Evolutionary conservation across 2,797 vertebrate species (phyloP).

Genomic region (Arctocebus calabarensis): DNA sequence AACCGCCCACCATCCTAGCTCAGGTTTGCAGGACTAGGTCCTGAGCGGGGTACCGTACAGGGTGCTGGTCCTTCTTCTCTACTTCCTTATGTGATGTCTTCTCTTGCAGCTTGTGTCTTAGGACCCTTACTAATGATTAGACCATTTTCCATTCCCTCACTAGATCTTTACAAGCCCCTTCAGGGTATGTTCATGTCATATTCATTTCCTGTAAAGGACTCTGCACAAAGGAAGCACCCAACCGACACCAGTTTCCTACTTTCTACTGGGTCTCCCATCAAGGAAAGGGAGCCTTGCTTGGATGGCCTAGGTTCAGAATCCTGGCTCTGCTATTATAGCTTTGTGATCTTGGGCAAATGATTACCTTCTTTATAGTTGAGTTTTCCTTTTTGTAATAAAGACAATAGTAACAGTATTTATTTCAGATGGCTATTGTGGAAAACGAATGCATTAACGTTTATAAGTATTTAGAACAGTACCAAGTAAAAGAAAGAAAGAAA

Average conservation of each 20-base stretch:
- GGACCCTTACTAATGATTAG: not conserved
- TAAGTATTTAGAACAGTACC: constrained; percentile 54
- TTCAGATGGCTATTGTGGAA: constrained; percentile 47
- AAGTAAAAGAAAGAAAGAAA: not conserved
- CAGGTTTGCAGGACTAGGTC: not conserved
- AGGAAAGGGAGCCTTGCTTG: not conserved
- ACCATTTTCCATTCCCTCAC: not conserved
- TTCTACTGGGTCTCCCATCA: constrained; percentile 33
- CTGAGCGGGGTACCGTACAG: not conserved
- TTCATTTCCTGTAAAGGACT: constrained; percentile 23
- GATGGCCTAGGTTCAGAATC: constrained; percentile 12
- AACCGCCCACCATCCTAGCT: not conserved
- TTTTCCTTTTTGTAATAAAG: constrained; percentile 53
- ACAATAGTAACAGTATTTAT: constrained; percentile 46
- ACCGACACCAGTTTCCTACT: not conserved
- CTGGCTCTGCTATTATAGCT: constrained; percentile 30
- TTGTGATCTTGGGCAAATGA: constrained; percentile 42
- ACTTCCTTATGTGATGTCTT: not conserved
- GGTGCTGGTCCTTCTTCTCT: not conserved
- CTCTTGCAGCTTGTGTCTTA: not conserved
- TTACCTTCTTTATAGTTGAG: not conserved
- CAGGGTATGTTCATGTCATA: not conserved
- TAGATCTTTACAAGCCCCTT: not conserved
- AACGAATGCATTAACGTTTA: constrained; percentile 62
- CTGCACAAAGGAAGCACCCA: constrained; percentile 1